phyloP scores from a whole-genome alignment of 2,888 invertebrate genomes.

The Gasteruption jaculator region DNA sequence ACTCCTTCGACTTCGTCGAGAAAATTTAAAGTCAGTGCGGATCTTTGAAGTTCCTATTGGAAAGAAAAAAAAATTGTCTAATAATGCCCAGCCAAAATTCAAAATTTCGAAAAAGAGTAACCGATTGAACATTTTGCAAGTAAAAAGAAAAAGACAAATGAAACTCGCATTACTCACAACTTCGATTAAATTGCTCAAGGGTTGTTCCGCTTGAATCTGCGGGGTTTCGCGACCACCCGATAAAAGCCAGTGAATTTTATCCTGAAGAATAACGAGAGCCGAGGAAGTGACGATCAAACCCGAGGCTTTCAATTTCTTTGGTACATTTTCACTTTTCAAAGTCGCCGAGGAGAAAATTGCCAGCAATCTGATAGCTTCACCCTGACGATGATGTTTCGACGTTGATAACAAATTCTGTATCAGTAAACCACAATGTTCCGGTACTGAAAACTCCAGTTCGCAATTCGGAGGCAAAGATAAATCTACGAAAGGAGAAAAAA shows the following conservation, averaged over 20 bases:
- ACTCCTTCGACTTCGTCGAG: constrained; percentile 54
- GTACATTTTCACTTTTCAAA: constrained; percentile 39
- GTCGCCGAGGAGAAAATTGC: constrained; percentile 51
- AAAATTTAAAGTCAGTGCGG: constrained; percentile 51
- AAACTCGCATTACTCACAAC: constrained; percentile 44
- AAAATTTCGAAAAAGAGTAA: constrained; percentile 16
- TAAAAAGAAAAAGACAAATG: constrained; percentile 1
- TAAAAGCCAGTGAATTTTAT: constrained; percentile 53
- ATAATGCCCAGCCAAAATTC: constrained; percentile 6
- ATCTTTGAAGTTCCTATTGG: constrained; percentile 39
- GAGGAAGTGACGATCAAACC: constrained; percentile 42
- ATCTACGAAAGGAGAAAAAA: constrained; percentile 35
- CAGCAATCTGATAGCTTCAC: constrained; percentile 45
- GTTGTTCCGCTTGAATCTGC: constrained; percentile 48
- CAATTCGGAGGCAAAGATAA: constrained; percentile 50
- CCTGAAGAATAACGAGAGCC: constrained; percentile 50
- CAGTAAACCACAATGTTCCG: constrained; percentile 37
- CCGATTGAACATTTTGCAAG: constrained; percentile 11
- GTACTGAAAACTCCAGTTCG: constrained; percentile 46
- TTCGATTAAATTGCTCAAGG: constrained; percentile 56
- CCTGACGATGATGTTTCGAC: constrained; percentile 41
- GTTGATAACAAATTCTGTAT: constrained; percentile 37
- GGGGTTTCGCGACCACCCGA: constrained; percentile 37
- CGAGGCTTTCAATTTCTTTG: constrained; percentile 30
- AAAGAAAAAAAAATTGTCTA: constrained; percentile 16